phyloP scores from a whole-genome alignment of 2,113 vertebrate species.

The Austrofundulus limnaeus region DNA sequence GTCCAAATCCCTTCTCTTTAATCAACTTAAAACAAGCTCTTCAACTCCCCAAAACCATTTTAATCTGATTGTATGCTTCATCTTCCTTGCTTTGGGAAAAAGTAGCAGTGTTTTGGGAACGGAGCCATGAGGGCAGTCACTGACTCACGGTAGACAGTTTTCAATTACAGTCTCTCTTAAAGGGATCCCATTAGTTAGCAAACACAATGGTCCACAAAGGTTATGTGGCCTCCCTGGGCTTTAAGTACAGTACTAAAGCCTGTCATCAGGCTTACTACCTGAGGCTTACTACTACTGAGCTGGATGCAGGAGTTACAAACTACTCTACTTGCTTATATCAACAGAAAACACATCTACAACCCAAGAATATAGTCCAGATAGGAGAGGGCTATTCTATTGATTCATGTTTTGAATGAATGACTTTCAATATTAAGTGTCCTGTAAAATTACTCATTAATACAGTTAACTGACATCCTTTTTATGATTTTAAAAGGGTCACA shows the following conservation, averaged over 20 bases:
- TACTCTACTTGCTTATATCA: conserved; percentile 4
- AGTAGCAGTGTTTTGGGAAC: conserved; percentile 54
- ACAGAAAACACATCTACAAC: conserved; percentile 3
- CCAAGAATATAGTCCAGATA: neutral
- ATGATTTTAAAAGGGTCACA: neutral
- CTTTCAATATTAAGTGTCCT: neutral
- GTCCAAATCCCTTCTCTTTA: conserved; percentile 58
- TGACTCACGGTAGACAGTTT: conserved; percentile 71
- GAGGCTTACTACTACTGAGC: too few species aligned
- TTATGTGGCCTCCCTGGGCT: conserved; percentile 41
- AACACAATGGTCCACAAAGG: conserved; percentile 56
- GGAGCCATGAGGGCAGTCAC: conserved; percentile 54
- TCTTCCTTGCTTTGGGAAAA: conserved; percentile 32
- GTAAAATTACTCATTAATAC: neutral
- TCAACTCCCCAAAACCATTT: conserved; percentile 50
- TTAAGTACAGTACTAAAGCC: conserved; percentile 43
- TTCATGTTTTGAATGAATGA: neutral
- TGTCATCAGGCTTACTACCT: conserved; percentile 11
- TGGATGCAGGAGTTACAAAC: conserved; percentile 17
- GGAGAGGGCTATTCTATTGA: neutral
- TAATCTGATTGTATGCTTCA: conserved; percentile 42
- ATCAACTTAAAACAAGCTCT: conserved; percentile 61
- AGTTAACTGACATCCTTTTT: neutral
- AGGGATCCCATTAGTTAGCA: conserved; percentile 60
- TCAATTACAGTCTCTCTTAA: conserved; percentile 66